phyloP scores from a whole-genome alignment of 2,113 vertebrate species.

The Nothobranchius furzeri region DNA sequence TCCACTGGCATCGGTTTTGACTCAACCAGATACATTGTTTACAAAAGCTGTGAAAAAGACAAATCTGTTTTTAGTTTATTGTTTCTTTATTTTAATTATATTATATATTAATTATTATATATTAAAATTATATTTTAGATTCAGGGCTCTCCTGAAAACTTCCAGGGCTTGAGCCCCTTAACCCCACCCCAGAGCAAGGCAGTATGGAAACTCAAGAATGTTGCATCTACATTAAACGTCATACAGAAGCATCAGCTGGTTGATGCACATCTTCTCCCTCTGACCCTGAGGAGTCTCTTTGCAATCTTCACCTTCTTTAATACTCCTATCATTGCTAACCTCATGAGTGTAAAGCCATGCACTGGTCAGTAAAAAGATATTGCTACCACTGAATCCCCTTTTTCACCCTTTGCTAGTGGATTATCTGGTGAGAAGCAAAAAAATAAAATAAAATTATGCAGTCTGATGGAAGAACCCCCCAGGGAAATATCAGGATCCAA shows the following conservation, averaged over 20 bases:
- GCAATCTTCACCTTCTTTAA: slow-evolving; percentile 4
- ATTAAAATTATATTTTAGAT: no score
- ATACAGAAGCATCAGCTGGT: slow-evolving; percentile 5
- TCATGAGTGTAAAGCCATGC: neutral
- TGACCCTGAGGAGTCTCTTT: neutral
- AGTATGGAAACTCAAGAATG: neutral
- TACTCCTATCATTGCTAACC: slow-evolving; percentile 17
- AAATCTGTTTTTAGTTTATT: no score
- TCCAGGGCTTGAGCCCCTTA: no score
- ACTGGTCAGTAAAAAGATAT: neutral
- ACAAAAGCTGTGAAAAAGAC: no score
- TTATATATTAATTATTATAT: no score
- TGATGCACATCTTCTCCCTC: neutral
- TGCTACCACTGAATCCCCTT: neutral
- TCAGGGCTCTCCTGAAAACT: no score
- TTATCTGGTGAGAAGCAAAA: slow-evolving; percentile 24
- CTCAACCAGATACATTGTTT: no score
- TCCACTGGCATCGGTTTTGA: no score
- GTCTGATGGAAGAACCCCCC: slow-evolving; percentile 1
- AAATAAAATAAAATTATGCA: neutral
- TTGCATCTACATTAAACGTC: slow-evolving; percentile 6
- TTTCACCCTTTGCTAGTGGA: neutral
- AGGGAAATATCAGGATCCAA: slow-evolving; percentile 49
- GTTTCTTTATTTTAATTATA: no score
- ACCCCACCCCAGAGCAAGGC: no score